Evolutionary conservation across 2,113 vertebrate species (phyloP), one percentile per base, ranked within the genome.

Genomic region (Ascaphus truei): DNA sequence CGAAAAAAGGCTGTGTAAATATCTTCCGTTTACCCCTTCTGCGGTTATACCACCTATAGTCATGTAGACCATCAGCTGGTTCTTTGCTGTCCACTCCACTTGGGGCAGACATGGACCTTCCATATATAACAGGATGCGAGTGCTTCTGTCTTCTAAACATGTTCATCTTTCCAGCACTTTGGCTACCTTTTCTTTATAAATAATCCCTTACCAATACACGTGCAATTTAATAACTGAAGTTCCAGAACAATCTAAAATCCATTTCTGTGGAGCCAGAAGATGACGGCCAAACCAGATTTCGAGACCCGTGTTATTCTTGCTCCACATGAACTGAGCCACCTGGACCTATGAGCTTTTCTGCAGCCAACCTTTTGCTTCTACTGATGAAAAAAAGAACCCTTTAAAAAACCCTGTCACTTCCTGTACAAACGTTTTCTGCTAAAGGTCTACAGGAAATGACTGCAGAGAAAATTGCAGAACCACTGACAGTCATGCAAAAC

Each of bases 71-170:
- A 74, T 73, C 36, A 74, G 60, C 58, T 6, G 18, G 31, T 45
- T 68, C 73, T 71, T 68, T 45, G 33, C 53, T 5, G 41, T 62
- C 75, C 8, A 36, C 33, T 76, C 74, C 77, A 73, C 74, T 79
- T 51, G 90, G 84, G 22, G 87, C 88, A 0, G 79, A 90, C 47
- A 91, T 51, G 0, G 88, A 89, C 63, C 90, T 87, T 57, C 55
- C 62, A 76, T 84, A 88, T 51, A 53, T 30, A 62, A 74, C 76
- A 72, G 80, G 76, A 73, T 77, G 62, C 18, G 78, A 53, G 29
- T 76, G 71, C 0, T 15, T 62, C 10, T 80, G 81, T 68, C 80
- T 90, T 75, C 76, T 87, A 71, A 89, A 90, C 50, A 79, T 66
- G 37, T 65, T 90, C 82, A 89, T 89, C 73, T 83, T 83, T 82